Evolutionary conservation across 2,113 vertebrate species (phyloP).

Genomic region (Tympanuchus pallidicinctus): DNA sequence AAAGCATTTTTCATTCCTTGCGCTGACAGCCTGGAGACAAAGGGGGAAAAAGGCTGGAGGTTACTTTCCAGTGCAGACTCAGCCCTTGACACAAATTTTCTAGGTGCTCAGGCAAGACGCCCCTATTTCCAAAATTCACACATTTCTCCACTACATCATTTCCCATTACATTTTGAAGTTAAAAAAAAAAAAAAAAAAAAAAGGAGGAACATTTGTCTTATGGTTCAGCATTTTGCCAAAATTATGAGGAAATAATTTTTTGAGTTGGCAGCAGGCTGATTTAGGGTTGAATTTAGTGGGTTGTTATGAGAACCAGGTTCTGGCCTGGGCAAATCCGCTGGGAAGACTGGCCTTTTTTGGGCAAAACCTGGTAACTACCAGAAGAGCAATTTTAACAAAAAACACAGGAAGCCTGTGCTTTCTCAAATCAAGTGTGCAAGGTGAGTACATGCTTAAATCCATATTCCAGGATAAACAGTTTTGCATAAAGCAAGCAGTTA

Average conservation of each 20-base stretch:
- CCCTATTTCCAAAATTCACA: not conserved
- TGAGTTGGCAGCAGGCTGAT: not conserved
- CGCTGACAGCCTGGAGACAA: not conserved
- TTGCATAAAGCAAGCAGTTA: conserved; percentile 41
- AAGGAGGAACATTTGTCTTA: not conserved
- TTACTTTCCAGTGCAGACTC: not conserved
- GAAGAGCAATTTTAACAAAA: not conserved
- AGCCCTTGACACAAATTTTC: not conserved
- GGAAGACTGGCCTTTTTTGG: not conserved
- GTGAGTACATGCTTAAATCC: not conserved
- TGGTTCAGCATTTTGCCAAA: not conserved
- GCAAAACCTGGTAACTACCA: not conserved
- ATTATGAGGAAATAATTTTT: not conserved
- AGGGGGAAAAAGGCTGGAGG: not conserved
- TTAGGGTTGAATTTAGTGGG: not conserved
- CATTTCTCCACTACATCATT: not conserved
- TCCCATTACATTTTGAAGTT: not conserved
- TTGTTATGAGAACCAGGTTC: not conserved
- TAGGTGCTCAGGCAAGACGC: not conserved
- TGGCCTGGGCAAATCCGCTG: not conserved
- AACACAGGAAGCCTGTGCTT: not conserved
- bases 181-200: not conserved
- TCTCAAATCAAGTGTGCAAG: not conserved
- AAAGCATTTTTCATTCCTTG: not conserved
- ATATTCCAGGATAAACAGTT: conserved; percentile 11